Evolutionary conservation across 2,888 invertebrate genomes (phyloP), one percentile per base, ranked within the genome.

Genomic region (Hirtodrosophila cameraria): DNA sequence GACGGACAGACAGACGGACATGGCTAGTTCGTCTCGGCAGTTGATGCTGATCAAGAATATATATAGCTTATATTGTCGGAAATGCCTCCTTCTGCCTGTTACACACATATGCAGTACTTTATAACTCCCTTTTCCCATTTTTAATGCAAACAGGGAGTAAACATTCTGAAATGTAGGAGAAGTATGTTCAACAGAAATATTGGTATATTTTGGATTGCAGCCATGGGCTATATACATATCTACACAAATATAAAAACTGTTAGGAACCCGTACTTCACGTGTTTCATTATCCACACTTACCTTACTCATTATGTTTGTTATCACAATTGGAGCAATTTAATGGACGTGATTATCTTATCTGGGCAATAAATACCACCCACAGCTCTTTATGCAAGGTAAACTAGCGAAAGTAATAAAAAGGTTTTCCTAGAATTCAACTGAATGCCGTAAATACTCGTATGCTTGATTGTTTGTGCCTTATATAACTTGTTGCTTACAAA

Each of bases 391-490:
- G 31, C 12, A 38, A 42, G 30, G 35, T 43, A 43, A 28, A 23
- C 12, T 36, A 9, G 3, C 13, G 4, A 3, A 31, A 2, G 16
- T 38, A 39, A 70, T 75, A 63, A 75, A 75, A 62, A 63, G 64
- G 46, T 58, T 57, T 70, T 62, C 70, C 69, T 43, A 50, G 69
- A 69, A 72, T 20, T 30, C 11, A 35, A 15, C 7, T 6, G 4
- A 12, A 18, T 18, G 9, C 5, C 18, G 27, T 13, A 36, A 41
- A 31, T 41, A 36, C n/a, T n/a, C n/a, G n/a, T n/a, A n/a, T n/a
- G n/a, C 30, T 36, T 13, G 16, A 8, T 30, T 6, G 8, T 30
- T 6, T 30, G 13, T 4, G 28, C 15, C 15, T 43, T 9, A n/a
- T 18, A 33, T 42, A 6, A 12, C 2, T 2, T 1, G 7, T 33